A percentile compares a stretch with the other conserved stretches of the same genome.
Conservation (phyloP, 2,113 vertebrate genomes). For the Recurvirostra avosetta region DNA sequence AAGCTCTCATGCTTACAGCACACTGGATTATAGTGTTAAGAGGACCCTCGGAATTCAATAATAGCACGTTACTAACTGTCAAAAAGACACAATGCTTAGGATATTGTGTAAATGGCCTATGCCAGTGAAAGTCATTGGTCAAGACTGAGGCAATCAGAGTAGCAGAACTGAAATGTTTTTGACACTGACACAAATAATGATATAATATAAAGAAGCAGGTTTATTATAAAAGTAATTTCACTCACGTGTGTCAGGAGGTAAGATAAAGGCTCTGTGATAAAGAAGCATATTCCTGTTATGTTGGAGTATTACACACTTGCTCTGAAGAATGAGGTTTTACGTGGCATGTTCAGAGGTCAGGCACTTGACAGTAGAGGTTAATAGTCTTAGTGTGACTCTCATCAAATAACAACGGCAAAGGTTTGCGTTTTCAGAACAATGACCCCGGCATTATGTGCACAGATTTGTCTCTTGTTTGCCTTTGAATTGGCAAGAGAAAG, state of each 20-base stretch:
- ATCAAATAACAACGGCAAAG: neutral
- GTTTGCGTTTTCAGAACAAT: neutral
- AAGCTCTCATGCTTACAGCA: neutral
- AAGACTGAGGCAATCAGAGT: neutral
- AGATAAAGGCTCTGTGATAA: neutral
- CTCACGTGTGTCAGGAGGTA: neutral
- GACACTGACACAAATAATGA: neutral
- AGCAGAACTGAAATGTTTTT: neutral
- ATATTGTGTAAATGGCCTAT: neutral
- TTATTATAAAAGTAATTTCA: neutral
- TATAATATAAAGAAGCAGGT: neutral
- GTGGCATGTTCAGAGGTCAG: neutral
- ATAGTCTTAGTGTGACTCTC: neutral
- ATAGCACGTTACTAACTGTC: neutral
- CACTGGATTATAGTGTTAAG: neutral
- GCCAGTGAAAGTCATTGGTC: neutral
- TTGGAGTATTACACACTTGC: neutral
- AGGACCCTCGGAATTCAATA: neutral
- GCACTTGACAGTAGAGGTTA: neutral
- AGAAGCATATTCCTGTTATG: neutral
- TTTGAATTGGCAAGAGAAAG: neutral
- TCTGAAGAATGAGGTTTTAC: neutral
- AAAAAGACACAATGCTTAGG: neutral
- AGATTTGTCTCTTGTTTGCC: neutral
- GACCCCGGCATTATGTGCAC: neutral